Conservation (phyloP, 2,113 vertebrate genomes). For the Dasyprocta punctata region DNA sequence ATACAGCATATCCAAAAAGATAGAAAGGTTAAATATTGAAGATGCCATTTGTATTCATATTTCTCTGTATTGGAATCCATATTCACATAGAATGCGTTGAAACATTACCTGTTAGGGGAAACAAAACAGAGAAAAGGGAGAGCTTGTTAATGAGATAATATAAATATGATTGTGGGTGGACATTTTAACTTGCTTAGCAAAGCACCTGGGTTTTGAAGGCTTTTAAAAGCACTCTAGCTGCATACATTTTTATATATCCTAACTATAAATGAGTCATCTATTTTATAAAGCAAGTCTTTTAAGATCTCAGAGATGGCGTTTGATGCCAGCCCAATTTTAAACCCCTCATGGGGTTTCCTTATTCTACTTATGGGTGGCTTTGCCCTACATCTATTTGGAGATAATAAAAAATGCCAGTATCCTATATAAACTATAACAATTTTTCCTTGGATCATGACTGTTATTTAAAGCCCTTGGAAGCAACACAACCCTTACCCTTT, state of each 20-base stretch:
- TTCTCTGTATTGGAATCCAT: conserved; percentile 10
- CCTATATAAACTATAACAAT: background rate
- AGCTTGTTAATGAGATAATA: background rate
- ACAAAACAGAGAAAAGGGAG: accelerated
- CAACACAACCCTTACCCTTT: background rate
- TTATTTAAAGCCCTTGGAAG: conserved; percentile 13
- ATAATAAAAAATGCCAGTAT: background rate
- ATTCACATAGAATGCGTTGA: background rate
- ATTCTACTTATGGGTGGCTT: conserved; percentile 14
- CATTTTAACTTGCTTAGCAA: background rate
- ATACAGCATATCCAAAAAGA: background rate
- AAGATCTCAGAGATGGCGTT: background rate
- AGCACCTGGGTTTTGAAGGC: background rate
- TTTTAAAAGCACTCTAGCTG: background rate
- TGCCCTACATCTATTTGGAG: background rate
- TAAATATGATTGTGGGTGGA: background rate
- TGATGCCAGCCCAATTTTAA: background rate
- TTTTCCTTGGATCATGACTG: background rate
- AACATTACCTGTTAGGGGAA: background rate
- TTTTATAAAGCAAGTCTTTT: conserved; percentile 14
- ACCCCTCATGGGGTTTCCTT: background rate
- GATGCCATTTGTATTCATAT: background rate
- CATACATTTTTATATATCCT: conserved; percentile 6
- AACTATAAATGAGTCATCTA: background rate
- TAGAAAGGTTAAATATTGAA: background rate